Evolutionary conservation across 2,888 invertebrate species (phyloP), one percentile per base, ranked within the genome.

Genomic region (Drosophila histrio): DNA sequence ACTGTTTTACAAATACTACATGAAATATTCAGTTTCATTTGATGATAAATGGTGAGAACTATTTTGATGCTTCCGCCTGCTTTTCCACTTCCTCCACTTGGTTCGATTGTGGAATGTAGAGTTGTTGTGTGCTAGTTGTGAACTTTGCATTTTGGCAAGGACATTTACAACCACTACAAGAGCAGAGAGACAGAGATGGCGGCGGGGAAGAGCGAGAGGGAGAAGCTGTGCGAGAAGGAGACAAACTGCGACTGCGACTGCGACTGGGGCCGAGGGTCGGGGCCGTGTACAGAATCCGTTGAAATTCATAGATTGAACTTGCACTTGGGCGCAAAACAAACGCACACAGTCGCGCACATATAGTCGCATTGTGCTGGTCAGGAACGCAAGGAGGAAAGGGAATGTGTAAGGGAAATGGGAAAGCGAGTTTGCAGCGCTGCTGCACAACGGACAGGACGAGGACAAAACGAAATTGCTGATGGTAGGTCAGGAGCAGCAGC

Each of bases 281-380:
- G 87, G 87, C 73, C 85, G 77, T 65, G 77, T 66, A 76, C 82
- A 86, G 89, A 84, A 89, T 81, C 88, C 89, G 72, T 87, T 74
- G 72, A 81, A 85, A 79, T 84, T 85, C 77, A 77, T 74, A 82
- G 87, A 86, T 89, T 89, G 89, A 89, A 89, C 89, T 89, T 89
- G 89, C 90, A 90, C 89, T 90, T 89, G 89, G 83, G 76, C 84
- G 67, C 76, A 69, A 66, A 78, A 80, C 64, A 69, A 68, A 75
- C 72, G 22, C 49, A 70, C 64, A 67, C 38, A 70, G 43, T 63
- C 54, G 64, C 57, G 60, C 46, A 69, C 36, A 63, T 43, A 59
- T 24, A 19, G 17, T 21, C 46, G 36, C 30, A 26, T 19, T 13
- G 34, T 30, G 49, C 17, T 28, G 22, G 59, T 39, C 21, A 30